phyloP scores from a whole-genome alignment of 2,888 invertebrate species.

The Augochlorella aurata region DNA sequence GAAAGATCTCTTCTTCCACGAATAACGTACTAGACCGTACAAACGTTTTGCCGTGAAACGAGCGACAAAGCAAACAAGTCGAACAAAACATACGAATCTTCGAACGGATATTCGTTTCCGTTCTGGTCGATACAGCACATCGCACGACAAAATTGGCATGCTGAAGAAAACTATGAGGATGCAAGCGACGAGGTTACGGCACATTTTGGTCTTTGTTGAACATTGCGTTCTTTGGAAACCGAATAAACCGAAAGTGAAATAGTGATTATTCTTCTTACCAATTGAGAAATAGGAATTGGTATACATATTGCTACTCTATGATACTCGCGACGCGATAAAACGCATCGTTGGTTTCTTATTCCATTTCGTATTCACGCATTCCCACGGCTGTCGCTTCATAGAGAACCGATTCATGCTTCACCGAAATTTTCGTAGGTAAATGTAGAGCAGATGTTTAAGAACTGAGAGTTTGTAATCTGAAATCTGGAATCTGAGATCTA shows the following conservation, averaged over 20 bases:
- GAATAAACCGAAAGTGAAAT: slow-evolving; percentile 79
- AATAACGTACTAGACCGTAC: background rate
- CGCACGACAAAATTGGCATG: slow-evolving; percentile 64
- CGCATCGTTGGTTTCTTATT: background rate
- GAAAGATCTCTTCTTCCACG: background rate
- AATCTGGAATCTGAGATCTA: background rate
- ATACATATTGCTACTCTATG: background rate
- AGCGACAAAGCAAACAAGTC: slow-evolving; percentile 50
- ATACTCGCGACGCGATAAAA: background rate
- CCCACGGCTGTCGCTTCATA: background rate
- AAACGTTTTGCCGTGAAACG: slow-evolving; percentile 64
- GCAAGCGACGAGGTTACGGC: slow-evolving; percentile 60
- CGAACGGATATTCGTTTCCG: background rate
- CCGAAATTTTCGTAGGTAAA: background rate
- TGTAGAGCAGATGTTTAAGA: background rate
- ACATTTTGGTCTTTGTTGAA: slow-evolving; percentile 69
- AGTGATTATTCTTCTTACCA: slow-evolving; percentile 64
- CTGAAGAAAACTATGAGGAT: slow-evolving; percentile 64
- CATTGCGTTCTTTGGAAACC: slow-evolving; percentile 75
- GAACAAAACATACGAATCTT: background rate
- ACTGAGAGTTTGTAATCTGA: too few species aligned
- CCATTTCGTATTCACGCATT: background rate
- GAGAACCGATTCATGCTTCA: background rate
- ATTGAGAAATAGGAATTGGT: background rate
- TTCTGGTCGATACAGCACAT: background rate